Evolutionary conservation across 2,888 invertebrate genomes (phyloP), one percentile per base, ranked within the genome.

Genomic region (Oligia strigilis): DNA sequence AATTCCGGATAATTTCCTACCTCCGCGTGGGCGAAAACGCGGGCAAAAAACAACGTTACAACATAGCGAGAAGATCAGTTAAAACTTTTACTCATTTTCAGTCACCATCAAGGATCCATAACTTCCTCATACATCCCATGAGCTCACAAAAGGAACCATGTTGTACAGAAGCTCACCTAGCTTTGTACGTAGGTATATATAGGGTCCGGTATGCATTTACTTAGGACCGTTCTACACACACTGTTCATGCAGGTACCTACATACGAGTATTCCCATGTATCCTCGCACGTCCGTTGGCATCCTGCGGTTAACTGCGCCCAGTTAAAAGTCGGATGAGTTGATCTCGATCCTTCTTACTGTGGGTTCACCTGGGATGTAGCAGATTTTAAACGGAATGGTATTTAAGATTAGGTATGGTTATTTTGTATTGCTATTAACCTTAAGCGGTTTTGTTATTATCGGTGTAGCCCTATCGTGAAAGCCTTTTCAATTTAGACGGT

Each of bases 201-300:
- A 43, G 23, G 72, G 62, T 62, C 55, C 40, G 19, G 55, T 64
- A 60, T 64, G 66, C 65, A 82, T 84, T 85, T 85, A 75, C 82
- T 78, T 78, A 84, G 84, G 84, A 77, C 36, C 19, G 14, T 23
- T 65, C 62, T 65, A 23, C 23, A 69, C 17, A 58, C 19, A 13
- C 43, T 40, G 19, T 65, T 60, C 4, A 60, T 40, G 36, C 5
- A 40, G 40, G 40, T 60, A 72, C n/a, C n/a, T n/a, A n/a, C 14
- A 65, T 52, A 29, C 29, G 29, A 29, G 29, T 29, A 72, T 46
- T 49, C 17, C 29, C 29, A 72, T 69, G 55, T 75, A 58, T 29
- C 64, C 29, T 6, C n/a, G 4, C 76, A 58, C 23, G 64, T 29
- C n/a, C 36, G 60, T 55, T 29, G 69, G 73, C 29, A 29, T 40